Base-by-base conservation (phyloP, 1,140 invertebrate species). In the Macrotrachela quadricornifera region DNA sequence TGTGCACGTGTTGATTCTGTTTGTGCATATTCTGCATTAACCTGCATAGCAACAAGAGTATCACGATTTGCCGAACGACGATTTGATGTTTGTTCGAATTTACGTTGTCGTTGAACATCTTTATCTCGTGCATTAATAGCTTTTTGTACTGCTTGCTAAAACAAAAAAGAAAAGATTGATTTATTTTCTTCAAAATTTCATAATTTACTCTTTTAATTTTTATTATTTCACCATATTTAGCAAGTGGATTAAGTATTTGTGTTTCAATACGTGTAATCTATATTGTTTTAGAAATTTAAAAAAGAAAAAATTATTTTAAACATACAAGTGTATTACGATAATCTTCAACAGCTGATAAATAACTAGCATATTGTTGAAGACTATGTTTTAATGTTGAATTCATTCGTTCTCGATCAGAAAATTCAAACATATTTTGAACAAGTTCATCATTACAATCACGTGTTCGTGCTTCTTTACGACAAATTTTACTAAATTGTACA, bases 271-370 rank as follows among this genome's bases (percentile, higher is more conserved):
- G 36, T 36, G 46, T 44, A 37, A 53, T 53, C 51, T 30, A 30
- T 30, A 30, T 42, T 36, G 16, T 1, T 6, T 13, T n/a, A n/a
- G n/a, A n/a, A 45, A 16, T 21, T 18, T 43, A 15, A 30, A 42
- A 16, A 21, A 15, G 6, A 16, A 17, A 30, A 39, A 18, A 43
- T 51, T 16, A n/a, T 15, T 30, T 44, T 46, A 16, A 6, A 18
- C 14, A 18, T 38, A 52, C 51, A 38, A 53, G 40, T 17, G 51
- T 44, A 41, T 53, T 17, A 18, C 51, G 44, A 43, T 53, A 53
- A 37, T 53, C 51, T 47, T 53, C 51, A 41, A 53, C 17, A n/a
- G 45, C 46, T 17, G 51, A 53, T 16, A 47, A 36, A 43, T 53
- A 53, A 37, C 45, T 43, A 15, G 40, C 46, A 17, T 30, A 53